A percentile compares a stretch with the other conserved stretches of the same genome.
Evolutionary conservation across 1,140 invertebrate species (phyloP).

Genomic region (Dendroctonus valens): DNA sequence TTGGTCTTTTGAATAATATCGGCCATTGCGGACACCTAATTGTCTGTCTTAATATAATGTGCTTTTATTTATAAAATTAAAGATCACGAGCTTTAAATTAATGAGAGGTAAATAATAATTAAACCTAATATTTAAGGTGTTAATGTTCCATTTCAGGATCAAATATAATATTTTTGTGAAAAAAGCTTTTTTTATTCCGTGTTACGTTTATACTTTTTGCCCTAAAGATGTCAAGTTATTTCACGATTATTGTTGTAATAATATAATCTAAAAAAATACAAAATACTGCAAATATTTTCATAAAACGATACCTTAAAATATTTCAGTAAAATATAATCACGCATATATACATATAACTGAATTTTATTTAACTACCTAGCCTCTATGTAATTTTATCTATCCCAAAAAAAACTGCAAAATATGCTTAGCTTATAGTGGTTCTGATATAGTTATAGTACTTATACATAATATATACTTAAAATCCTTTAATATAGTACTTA

Average conservation of each 20-base stretch:
- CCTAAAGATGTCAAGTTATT: constrained; percentile 36
- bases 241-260: constrained; percentile 39
- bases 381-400: constrained; percentile 37
- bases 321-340: constrained; percentile 49
- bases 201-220: constrained; percentile 35
- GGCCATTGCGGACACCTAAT: constrained; percentile 37
- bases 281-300: constrained; percentile 51
- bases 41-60: constrained; percentile 42
- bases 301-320: constrained; percentile 43
- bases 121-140: constrained; percentile 42
- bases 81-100: constrained; percentile 48
- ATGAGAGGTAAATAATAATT: constrained; percentile 47
- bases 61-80: constrained; percentile 49
- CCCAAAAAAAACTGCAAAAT: constrained; percentile 33
- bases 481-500: constrained; percentile 35
- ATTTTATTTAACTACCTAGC: constrained; percentile 43
- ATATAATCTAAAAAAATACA: constrained; percentile 47
- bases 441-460: constrained; percentile 27
- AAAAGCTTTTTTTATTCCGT: constrained; percentile 44
- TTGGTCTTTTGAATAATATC: constrained; percentile 22
- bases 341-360: constrained; percentile 44
- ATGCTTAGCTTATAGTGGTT: constrained; percentile 37
- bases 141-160: constrained; percentile 47
- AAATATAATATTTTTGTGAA: constrained; percentile 46
- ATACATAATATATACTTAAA: constrained; percentile 37